Evolutionary conservation across 2,888 invertebrate species (phyloP), one percentile per base, ranked within the genome.

Genomic region (Agapostemon virescens): DNA sequence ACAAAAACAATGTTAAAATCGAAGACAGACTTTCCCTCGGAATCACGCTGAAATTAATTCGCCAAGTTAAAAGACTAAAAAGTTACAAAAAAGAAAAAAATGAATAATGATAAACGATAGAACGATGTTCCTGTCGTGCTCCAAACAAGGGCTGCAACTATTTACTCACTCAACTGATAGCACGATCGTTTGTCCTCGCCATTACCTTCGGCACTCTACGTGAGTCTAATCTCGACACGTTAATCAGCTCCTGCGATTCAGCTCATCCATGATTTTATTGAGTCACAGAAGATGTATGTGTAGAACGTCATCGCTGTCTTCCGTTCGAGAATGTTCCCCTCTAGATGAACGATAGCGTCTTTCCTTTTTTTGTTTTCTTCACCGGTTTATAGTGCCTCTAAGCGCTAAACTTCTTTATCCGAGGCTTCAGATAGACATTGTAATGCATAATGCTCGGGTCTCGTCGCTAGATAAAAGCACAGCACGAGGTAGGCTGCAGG

Each of bases 401-500:
- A 55, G 55, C 61, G 33, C 20, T 9, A 7, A 61, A 33, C 20
- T 4, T 52, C 11, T 11, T 52, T n/a, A 42, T 17, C 55, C 69
- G 20, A 7, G 17, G 61, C 26, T 15, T 49, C 68, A 73, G 77
- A 49, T 73, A 33, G 17, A 33, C 33, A 33, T 61, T 33, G 55
- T 26, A 30, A 20, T 9, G 20, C 17, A 61, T 61, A 61, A 61
- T 61, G 30, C 30, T 30, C 9, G 61, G 61, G 33, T 20, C 17
- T 20, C 17, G 20, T 61, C 61, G 33, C 33, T 61, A 61, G 61
- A 61, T 61, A 4, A 61, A 36, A 63, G 36, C 20, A 36, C n/a
- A 15, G 30, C 9, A 5, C 33, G 13, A 33, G 20, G 20, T 20
- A 58, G n/a, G 52, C 33, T 23, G 73, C 77, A 77, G 77, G 68